A percentile compares a stretch with the other conserved stretches of the same genome.
Evolutionary conservation across 2,113 vertebrate genomes (phyloP).

Genomic region (Podocnemis expansa): DNA sequence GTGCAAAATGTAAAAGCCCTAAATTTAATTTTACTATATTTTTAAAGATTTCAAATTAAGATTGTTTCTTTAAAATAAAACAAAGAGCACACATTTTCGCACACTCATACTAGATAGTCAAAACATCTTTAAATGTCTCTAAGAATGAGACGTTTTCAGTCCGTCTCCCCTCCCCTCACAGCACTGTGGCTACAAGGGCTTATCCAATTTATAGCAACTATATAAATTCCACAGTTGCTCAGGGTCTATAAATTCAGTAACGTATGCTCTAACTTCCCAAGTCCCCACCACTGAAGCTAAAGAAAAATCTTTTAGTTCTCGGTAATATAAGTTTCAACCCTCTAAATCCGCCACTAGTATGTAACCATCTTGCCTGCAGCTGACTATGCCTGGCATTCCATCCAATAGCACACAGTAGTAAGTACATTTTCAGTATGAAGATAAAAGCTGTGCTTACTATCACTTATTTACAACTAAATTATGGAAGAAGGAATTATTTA

Average conservation of each 20-base stretch:
- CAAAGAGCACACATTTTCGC: neutral
- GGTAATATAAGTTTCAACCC: neutral
- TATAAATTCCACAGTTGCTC: neutral
- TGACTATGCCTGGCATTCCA: neutral
- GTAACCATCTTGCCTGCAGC: neutral
- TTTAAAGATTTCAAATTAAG: neutral
- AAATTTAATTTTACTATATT: neutral
- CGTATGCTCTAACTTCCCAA: neutral
- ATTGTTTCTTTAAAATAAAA: neutral
- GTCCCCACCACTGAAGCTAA: neutral
- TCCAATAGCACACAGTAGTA: neutral
- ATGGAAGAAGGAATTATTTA: neutral
- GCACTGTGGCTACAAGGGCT: neutral
- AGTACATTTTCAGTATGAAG: neutral
- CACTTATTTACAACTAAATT: neutral
- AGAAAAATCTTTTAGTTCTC: neutral
- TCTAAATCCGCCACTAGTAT: neutral
- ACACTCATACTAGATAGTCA: neutral
- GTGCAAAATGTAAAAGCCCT: neutral
- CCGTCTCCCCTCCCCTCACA: neutral
- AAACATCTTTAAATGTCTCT: neutral
- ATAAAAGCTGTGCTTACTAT: neutral
- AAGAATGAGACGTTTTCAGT: neutral
- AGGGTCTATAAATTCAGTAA: neutral
- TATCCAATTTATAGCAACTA: neutral